Percentiles rank a stretch among this genome's conserved stretches.
phyloP scores from a whole-genome alignment of 2,888 invertebrate species.

The Idaea straminata region DNA sequence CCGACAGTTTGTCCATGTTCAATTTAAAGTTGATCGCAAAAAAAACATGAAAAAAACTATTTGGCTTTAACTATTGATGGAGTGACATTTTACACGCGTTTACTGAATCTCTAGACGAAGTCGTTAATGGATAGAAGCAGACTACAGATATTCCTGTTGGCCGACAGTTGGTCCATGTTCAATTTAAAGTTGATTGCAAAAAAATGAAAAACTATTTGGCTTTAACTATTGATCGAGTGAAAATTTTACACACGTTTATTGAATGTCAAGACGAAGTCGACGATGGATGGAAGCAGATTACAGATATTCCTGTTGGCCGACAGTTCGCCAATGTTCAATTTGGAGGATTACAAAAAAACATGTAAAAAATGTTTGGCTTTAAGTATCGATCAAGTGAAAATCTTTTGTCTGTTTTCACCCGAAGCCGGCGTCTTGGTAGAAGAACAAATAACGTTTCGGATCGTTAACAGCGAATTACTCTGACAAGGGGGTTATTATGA shows the following conservation, averaged over 20 bases:
- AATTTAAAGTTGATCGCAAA: too few species aligned
- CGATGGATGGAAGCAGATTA: too few species aligned
- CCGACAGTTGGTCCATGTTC: neutral
- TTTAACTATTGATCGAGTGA: neutral
- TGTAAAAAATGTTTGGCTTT: neutral
- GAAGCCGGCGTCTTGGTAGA: constrained; percentile 55
- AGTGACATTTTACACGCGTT: too few species aligned
- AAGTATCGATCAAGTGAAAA: neutral
- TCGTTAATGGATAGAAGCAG: too few species aligned
- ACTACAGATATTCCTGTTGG: too few species aligned
- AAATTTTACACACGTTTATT: neutral
- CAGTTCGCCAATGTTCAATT: neutral
- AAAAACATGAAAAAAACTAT: too few species aligned
- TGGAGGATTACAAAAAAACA: neutral
- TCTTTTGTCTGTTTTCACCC: neutral
- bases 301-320: neutral
- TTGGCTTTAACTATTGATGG: too few species aligned
- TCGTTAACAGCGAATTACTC: constrained; percentile 73
- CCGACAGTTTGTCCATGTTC: too few species aligned
- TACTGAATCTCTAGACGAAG: too few species aligned
- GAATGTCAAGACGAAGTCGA: too few species aligned
- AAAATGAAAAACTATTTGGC: neutral
- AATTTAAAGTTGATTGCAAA: neutral
- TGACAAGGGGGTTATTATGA: constrained; percentile 64
- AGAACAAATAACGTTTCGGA: constrained; percentile 77